Evolutionary conservation across 2,888 invertebrate species (phyloP), one percentile per base, ranked within the genome.

Genomic region (Gymnosoma rotundatum): DNA sequence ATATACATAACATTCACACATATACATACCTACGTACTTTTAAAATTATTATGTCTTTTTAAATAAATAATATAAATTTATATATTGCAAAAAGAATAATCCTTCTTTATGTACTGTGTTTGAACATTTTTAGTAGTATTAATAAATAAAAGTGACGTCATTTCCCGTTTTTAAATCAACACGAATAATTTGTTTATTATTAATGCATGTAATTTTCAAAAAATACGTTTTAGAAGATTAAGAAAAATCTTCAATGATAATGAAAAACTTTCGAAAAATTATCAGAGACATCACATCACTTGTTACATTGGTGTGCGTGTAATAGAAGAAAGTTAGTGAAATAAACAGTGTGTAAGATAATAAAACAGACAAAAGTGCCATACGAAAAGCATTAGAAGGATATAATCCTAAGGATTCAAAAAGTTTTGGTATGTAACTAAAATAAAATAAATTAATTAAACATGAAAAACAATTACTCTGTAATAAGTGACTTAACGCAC

Each of bases 371-470:
- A 83, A 72, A 82, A 86, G 86, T 86, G 85, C 70, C 83, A 79
- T 85, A 36, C 10, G 52, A 60, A 18, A 36, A 69, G 58, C 14
- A 64, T 36, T 16, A 9, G 3, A 56, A 81, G 87, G 87, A 86
- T 84, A 80, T 86, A 4, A 21, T 14, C 78, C 78, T 83, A 88
- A 89, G 90, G 90, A 90, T 90, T 90, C 88, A 87, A 89, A 87
- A 88, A 89, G 87, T 88, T 88, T 89, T 87, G 91, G 90, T 90
- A 88, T 85, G 90, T 90, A 2, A 32, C 0, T 32, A 5, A 32
- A 32, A 32, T 32, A 32, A 5, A 32, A 83, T 0, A 0, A 10
- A n/a, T 50, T 0, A 7, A 18, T 50, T 42, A 6, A 12, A 16
- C 0, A 18, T 32, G 7, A 7, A 32, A 32, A 32, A 5, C 8